Base-by-base conservation (phyloP, 2,888 invertebrate species). In the Hirtodrosophila alboralis region DNA sequence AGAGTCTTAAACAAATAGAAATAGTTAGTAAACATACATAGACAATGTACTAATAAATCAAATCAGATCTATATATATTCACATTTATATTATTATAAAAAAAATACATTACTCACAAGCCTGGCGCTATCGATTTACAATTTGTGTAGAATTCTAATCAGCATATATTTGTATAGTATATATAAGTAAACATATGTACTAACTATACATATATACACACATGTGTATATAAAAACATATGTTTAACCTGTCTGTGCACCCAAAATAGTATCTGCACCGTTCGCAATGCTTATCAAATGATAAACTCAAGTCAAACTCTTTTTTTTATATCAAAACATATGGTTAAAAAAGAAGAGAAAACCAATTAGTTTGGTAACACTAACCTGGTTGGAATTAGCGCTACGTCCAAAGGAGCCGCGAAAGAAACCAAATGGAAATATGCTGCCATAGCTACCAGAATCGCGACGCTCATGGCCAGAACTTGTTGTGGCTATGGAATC, bases 391-490 rank as follows among this genome's bases (percentile, higher is more conserved):
- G 90, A 84, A 58, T 63, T 88, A 23, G 80, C 77, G 27, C 47
- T 75, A 69, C 61, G 74, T 0, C 79, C 76, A 37, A 89, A 81
- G 12, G 90, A 89, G 51, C 75, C 75, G 30, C 90, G 88, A 41
- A 91, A 74, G 38, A 90, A 87, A 26, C 88, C 89, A 63, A 91
- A 90, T 44, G 90, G 86, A 61, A 91, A 84, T 40, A 90, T 78
- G 63, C 89, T 90, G 26, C 91, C 90, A 75, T 90, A 90, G 38
- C 86, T 77, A 47, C 66, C 63, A 1, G 75, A 72, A 45, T 75
- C 75, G 12, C 69, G 71, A 5, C 80, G 76, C 31, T 74, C 75
- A 4, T 75, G 77, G 13, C 68, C 62, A n/a, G 65, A 56, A 13
- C 71, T 63, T 3, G 71, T 76, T 12, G 83, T 70, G 14, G 81